phyloP scores from a whole-genome alignment of 2,888 invertebrate genomes.

The Leucophora obtusa region DNA sequence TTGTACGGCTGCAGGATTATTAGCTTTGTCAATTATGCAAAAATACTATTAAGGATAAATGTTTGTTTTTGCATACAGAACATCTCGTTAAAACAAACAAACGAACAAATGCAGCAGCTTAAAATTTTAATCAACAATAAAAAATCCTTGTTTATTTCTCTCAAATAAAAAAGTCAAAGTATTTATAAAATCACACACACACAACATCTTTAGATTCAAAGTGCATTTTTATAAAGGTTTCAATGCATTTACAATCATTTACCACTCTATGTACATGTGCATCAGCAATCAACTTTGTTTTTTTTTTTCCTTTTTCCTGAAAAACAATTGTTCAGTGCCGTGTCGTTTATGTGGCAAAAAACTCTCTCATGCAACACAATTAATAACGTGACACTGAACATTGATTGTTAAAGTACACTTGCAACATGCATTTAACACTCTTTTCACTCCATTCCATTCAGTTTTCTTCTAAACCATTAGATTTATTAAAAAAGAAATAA shows the following conservation, averaged over 20 bases:
- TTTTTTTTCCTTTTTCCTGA: background rate
- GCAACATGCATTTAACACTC: slow-evolving; percentile 58
- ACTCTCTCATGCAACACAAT: slow-evolving; percentile 63
- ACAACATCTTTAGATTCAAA: background rate
- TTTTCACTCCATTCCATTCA: slow-evolving; percentile 1
- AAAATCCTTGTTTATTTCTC: background rate
- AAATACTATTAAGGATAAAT: background rate
- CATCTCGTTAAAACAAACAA: background rate
- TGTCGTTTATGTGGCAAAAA: slow-evolving; percentile 51
- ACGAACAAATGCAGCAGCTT: background rate
- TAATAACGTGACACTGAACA: slow-evolving; percentile 54
- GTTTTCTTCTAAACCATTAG: background rate
- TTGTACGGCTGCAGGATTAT: slow-evolving; percentile 41
- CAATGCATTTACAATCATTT: background rate
- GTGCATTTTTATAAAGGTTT: background rate
- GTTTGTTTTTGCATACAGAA: background rate
- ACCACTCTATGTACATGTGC: background rate
- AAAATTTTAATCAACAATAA: background rate
- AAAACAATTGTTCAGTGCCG: background rate
- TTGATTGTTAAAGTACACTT: slow-evolving; percentile 61
- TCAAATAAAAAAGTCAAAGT: slow-evolving; percentile 39
- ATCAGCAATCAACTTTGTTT: slow-evolving; percentile 4
- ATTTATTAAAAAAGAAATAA: background rate
- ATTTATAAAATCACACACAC: slow-evolving; percentile 14
- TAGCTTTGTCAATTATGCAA: slow-evolving; percentile 62